phyloP scores from a whole-genome alignment of 1,140 invertebrate genomes.

The Melipona quadrifasciata region DNA sequence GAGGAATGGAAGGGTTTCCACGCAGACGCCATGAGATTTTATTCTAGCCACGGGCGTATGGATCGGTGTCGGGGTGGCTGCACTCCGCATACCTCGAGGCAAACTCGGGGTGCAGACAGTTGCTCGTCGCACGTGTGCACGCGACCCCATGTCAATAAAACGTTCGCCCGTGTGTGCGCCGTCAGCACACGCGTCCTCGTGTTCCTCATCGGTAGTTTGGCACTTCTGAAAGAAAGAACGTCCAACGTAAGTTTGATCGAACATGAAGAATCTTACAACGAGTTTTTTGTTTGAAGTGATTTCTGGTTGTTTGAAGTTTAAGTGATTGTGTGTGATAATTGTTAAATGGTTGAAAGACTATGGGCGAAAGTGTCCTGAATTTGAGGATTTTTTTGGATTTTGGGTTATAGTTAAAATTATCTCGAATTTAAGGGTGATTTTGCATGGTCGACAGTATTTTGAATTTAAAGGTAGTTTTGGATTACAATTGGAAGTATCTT shows the following conservation, averaged over 20 bases:
- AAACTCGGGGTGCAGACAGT: constrained; percentile 26
- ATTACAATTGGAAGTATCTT: background rate
- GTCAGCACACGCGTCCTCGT: constrained; percentile 20
- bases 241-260: constrained; percentile 20
- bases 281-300: background rate
- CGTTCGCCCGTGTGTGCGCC: constrained; percentile 29
- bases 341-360: too few relatives aligned
- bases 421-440: background rate
- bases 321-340: background rate
- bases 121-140: constrained; percentile 26
- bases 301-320: background rate
- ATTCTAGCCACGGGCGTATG: constrained; percentile 63
- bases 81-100: constrained; percentile 25
- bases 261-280: background rate
- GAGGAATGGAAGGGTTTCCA: background rate
- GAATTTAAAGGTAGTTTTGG: background rate
- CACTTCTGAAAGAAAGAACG: background rate
- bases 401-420: background rate
- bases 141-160: constrained; percentile 27
- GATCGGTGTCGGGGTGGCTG: constrained; percentile 66
- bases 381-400: too few relatives aligned
- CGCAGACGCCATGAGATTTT: constrained; percentile 53
- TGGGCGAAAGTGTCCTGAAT: too few relatives aligned
- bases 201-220: background rate
- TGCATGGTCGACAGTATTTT: too few relatives aligned